Conservation (phyloP, 1,140 invertebrate genomes). For the Neotoxoptera formosana region DNA sequence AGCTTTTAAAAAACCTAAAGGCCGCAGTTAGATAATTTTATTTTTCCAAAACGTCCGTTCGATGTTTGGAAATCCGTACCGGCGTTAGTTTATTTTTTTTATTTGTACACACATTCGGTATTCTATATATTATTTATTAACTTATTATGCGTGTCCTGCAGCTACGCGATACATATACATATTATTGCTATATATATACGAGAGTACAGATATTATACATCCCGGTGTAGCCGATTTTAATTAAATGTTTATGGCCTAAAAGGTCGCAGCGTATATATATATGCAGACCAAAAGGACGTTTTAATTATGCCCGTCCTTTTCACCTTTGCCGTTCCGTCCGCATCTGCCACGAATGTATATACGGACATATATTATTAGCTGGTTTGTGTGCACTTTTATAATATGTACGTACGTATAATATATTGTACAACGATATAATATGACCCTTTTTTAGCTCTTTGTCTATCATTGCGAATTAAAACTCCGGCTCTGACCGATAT, state of each 20-base stretch:
- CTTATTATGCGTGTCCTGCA: not conserved
- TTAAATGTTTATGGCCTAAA: constrained; percentile 26
- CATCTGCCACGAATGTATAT: not conserved
- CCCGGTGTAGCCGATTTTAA: not conserved
- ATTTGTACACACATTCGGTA: not conserved
- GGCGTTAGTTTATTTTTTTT: not conserved
- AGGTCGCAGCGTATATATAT: not conserved
- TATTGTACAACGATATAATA: not conserved
- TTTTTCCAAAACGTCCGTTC: not conserved
- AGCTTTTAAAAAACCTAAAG: not conserved
- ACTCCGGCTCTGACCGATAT: not conserved
- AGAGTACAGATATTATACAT: not conserved
- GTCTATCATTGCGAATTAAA: not conserved
- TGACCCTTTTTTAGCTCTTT: not conserved
- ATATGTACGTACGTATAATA: not conserved
- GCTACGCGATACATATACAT: not conserved
- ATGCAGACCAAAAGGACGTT: not conserved
- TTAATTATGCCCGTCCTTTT: constrained; percentile 26
- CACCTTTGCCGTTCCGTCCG: not conserved
- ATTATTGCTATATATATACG: not conserved
- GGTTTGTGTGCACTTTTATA: not conserved
- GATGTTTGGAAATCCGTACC: not conserved
- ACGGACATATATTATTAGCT: not conserved
- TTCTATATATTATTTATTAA: not conserved
- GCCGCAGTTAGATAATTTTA: not conserved